phyloP scores from a whole-genome alignment of 2,797 vertebrate genomes.

The Chelon labrosus region DNA sequence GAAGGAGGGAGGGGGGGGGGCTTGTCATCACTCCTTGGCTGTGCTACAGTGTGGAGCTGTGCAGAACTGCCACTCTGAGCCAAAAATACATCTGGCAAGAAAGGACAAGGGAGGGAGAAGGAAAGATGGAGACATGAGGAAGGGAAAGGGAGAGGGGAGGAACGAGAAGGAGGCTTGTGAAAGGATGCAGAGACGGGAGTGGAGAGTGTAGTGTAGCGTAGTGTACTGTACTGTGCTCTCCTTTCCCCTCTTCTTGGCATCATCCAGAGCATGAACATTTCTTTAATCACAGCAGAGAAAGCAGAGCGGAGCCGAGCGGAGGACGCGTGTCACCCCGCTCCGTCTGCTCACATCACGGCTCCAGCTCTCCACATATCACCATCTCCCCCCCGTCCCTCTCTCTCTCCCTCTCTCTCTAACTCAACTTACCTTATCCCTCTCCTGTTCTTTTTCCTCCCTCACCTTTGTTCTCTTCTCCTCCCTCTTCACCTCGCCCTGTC shows the following conservation, averaged over 20 bases:
- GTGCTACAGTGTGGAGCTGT: constrained; percentile 71
- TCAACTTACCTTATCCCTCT: constrained; percentile 44
- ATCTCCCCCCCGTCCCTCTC: constrained; percentile 6
- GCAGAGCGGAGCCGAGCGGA: constrained; percentile 69
- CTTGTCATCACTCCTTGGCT: constrained; percentile 75
- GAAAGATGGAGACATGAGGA: constrained; percentile 69
- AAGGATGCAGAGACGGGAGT: constrained; percentile 61
- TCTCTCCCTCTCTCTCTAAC: constrained; percentile 29
- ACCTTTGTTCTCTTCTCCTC: constrained; percentile 58
- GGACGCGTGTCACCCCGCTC: constrained; percentile 78
- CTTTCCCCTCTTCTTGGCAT: constrained; percentile 75
- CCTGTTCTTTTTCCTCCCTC: constrained; percentile 26
- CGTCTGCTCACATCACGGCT: constrained; percentile 74
- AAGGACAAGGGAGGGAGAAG: constrained; percentile 67
- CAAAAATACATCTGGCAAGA: constrained; percentile 84
- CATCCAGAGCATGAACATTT: constrained; percentile 81
- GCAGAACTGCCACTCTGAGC: constrained; percentile 81
- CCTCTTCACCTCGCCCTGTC: constrained; percentile 56
- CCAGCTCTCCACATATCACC: constrained; percentile 53
- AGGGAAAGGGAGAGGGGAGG: constrained; percentile 30
- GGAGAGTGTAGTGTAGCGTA: constrained; percentile 72
- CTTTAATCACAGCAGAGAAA: constrained; percentile 83
- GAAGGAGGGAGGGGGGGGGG: background rate
- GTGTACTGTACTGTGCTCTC: constrained; percentile 73
- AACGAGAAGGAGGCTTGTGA: constrained; percentile 53